Conservation (phyloP, 2,113 vertebrate species). For the Thalassarche chlororhynchos region DNA sequence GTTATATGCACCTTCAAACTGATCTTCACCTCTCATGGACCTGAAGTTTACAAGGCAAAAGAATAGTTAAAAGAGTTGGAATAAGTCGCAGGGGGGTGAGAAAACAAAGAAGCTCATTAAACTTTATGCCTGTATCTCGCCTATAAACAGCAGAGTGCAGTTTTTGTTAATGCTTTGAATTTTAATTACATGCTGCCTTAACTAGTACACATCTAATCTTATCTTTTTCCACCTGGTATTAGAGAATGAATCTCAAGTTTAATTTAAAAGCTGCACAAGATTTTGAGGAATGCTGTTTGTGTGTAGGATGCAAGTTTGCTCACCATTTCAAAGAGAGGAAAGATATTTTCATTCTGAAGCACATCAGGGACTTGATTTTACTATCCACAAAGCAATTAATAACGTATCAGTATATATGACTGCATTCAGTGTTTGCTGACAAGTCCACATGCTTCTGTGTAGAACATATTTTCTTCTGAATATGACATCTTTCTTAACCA, state of each 20-base stretch:
- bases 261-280: not conserved
- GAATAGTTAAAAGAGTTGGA: not conserved
- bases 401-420: not conserved
- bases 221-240: not conserved
- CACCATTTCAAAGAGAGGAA: not conserved
- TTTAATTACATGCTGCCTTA: constrained; percentile 1
- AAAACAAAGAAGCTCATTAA: constrained; percentile 34
- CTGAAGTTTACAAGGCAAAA: constrained; percentile 14
- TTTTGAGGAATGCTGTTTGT: not conserved
- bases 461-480: constrained; percentile 17
- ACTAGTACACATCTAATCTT: not conserved
- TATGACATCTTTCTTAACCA: constrained; percentile 25
- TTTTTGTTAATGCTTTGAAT: constrained; percentile 41
- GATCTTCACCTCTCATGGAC: not conserved
- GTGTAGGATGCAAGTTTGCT: not conserved
- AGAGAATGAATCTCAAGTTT: not conserved
- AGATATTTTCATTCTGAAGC: not conserved
- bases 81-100: not conserved
- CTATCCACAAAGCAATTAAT: constrained; percentile 8
- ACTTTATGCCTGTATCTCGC: constrained; percentile 12
- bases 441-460: constrained; percentile 25
- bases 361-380: not conserved
- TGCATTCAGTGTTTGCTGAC: constrained; percentile 22
- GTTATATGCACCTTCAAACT: not conserved
- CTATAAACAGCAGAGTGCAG: not conserved